Evolutionary conservation across 92 coral and sea anemone species (phyloP), one percentile per base, ranked within the genome.

Genomic region (Parazoanthus swiftii): DNA sequence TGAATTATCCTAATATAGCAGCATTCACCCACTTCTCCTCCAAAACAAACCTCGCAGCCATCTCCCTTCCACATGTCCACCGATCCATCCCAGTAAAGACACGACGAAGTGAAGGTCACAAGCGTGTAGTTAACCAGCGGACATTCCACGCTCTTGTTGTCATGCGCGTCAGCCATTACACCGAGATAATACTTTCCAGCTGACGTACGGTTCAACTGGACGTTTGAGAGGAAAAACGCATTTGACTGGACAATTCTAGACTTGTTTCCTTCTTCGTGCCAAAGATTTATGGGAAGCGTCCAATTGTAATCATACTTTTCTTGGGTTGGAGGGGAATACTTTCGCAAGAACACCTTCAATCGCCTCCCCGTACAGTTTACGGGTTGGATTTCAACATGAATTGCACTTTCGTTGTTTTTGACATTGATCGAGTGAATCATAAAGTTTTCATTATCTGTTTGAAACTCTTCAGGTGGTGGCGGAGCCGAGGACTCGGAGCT

Each of bases 11-110:
- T 2, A 54, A 54, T 11, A 11, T 54, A 54, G 13, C 59, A 54
- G 59, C 59, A 54, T 2, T 54, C 0, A 11, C 59, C 9, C 73
- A 8, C 50, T 35, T n/a, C 7, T 63, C 50, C 58, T 7, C 58
- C 51, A n/a, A n/a, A 9, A 76, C 93, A 72, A 63, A 94, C 98
- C 91, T 94, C 95, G 82, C 95, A 94, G 38, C 95, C 95, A 35
- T 90, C 86, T 77, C 92, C 93, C 74, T 50, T 83, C 95, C 95
- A 94, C 33, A 16, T 67, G 67, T 94, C 91, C 25, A 74, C 81
- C 18, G 13, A 6, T 5, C 67, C 89, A 82, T 94, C 85, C 98
- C 98, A 93, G 86, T 90, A 94, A 5, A 77, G 83, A 82, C 98
- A 94, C 4, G 93, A 81, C 7, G 93, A 85, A 51, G 92, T 50